These are phyloP conservation scores for Penelope pileata DNA, from an alignment of 2,113 vertebrate species.

Conservation along the genomic window DNA sequence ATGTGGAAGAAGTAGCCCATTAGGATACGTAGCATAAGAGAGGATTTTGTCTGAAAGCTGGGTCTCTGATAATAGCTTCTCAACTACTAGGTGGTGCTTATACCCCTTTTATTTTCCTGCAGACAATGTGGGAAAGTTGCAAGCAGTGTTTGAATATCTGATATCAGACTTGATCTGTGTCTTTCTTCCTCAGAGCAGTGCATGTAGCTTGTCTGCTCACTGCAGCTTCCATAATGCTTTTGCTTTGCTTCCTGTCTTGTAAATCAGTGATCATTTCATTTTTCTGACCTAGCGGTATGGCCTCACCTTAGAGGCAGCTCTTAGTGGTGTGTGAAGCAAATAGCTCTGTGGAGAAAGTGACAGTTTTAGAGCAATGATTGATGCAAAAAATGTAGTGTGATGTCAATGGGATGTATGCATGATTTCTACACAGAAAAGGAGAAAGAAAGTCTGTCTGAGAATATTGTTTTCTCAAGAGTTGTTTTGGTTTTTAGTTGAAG, in stretches of 20 bases:
- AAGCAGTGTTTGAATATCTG: not conserved
- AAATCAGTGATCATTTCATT: not conserved
- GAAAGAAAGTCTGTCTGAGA: not conserved
- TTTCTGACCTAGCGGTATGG: not conserved
- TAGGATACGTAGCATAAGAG: not conserved
- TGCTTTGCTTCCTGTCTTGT: not conserved
- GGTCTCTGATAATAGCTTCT: not conserved
- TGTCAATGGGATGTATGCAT: not conserved
- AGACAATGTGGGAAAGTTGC: not conserved
- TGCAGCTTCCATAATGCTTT: not conserved
- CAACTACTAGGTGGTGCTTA: fast-evolving
- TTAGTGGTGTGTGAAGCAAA: not conserved
- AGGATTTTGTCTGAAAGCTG: not conserved
- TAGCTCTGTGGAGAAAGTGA: not conserved
- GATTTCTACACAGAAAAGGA: slow-evolving; percentile 4
- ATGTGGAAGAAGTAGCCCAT: not conserved
- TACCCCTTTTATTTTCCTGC: not conserved
- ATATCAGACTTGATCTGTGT: not conserved
- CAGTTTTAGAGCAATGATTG: not conserved
- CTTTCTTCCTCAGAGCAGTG: not conserved
- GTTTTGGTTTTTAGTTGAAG: not conserved
- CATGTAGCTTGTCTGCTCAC: not conserved
- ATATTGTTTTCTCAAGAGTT: not conserved
- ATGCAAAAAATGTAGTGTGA: not conserved
- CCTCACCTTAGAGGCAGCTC: not conserved